A percentile compares a stretch with the other conserved stretches of the same genome.
Conservation (phyloP, 2,113 vertebrate species). For the Capra hircus region DNA sequence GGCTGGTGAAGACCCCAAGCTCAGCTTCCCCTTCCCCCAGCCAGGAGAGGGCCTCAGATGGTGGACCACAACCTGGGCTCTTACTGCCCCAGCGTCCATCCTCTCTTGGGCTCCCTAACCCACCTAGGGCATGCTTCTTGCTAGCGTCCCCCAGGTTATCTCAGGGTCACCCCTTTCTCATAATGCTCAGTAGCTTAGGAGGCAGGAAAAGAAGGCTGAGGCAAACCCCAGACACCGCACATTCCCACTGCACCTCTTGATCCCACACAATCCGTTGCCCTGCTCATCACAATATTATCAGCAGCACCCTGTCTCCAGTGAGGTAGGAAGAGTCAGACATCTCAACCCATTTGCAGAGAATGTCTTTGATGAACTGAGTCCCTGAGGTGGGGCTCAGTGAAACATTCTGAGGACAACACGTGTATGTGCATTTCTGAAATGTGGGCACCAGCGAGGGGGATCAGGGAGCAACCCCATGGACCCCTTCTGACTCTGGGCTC, state of each 20-base stretch:
- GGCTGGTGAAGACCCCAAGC: background rate
- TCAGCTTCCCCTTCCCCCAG: fast-evolving
- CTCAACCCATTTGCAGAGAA: background rate
- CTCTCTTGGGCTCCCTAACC: background rate
- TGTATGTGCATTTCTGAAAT: background rate
- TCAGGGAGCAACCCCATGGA: fast-evolving
- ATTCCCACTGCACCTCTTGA: fast-evolving
- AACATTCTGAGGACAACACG: fast-evolving
- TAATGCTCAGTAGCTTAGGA: background rate
- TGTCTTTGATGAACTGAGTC: background rate
- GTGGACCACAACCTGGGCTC: too few species aligned
- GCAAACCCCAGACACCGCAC: too few species aligned
- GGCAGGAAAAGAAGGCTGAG: background rate
- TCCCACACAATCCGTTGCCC: too few species aligned
- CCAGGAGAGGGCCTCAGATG: background rate
- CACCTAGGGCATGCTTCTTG: background rate
- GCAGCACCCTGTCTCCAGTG: background rate
- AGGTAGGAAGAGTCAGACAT: background rate
- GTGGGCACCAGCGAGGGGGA: background rate
- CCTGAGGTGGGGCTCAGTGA: fast-evolving
- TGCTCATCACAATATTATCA: fast-evolving
- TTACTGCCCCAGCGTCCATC: background rate
- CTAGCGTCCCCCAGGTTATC: background rate
- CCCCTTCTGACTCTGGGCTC: background rate
- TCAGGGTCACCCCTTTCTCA: background rate